Conservation (phyloP, 2,888 invertebrate genomes). For the Lycocerus yunnanus region DNA sequence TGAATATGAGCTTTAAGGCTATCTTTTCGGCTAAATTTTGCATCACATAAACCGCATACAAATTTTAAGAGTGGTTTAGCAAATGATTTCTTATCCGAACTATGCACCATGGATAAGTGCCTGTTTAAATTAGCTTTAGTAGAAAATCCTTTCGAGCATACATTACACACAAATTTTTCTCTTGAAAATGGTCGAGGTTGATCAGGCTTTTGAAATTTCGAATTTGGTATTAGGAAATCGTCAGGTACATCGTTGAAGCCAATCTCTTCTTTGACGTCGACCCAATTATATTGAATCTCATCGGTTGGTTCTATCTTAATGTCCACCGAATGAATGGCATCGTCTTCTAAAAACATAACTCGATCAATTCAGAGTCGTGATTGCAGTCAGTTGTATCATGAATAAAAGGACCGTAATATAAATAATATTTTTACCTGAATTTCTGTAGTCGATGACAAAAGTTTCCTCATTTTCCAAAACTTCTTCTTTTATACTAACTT, state of each 20-base stretch:
- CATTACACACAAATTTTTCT: neutral
- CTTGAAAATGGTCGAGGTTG: neutral
- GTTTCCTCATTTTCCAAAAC: neutral
- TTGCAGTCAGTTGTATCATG: too few relatives aligned
- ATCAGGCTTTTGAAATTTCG: too few relatives aligned
- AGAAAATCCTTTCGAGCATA: neutral
- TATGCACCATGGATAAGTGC: neutral
- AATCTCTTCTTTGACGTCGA: neutral
- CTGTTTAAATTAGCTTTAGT: neutral
- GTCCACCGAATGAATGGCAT: neutral
- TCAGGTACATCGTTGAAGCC: neutral
- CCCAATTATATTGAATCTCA: neutral
- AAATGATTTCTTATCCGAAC: neutral
- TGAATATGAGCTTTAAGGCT: neutral
- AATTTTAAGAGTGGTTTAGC: neutral
- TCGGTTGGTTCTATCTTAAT: neutral
- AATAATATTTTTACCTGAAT: neutral
- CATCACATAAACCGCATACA: neutral
- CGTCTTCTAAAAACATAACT: neutral
- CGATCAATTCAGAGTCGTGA: neutral
- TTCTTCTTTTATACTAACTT: neutral
- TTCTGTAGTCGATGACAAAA: neutral
- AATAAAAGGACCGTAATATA: neutral
- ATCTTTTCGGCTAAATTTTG: neutral
- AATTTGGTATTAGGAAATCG: neutral